Evolutionary conservation across 2,797 vertebrate species (phyloP).

Genomic region (Lithobates sylvaticus): DNA sequence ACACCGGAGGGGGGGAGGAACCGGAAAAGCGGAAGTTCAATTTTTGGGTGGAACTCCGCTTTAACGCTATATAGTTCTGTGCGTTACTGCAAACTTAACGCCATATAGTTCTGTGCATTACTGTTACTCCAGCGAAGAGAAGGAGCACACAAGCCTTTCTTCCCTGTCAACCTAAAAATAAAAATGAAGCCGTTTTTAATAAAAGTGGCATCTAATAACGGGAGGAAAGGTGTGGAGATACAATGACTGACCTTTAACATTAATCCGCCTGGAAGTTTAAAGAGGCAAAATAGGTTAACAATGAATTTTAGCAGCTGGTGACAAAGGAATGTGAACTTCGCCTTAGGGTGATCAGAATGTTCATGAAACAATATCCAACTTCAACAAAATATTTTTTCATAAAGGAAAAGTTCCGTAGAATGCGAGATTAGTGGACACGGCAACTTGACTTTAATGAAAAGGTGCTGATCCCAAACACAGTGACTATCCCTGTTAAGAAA

Average conservation of each 20-base stretch:
- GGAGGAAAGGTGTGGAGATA: background rate
- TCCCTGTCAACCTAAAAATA: slow-evolving; percentile 22
- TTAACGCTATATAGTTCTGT: too few species aligned
- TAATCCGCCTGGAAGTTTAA: slow-evolving; percentile 1
- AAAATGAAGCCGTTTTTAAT: slow-evolving; percentile 20
- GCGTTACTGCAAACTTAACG: too few species aligned
- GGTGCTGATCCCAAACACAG: slow-evolving; percentile 58
- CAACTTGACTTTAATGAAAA: slow-evolving; percentile 63
- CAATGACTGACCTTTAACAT: slow-evolving; percentile 11
- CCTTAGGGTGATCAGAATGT: slow-evolving; percentile 56
- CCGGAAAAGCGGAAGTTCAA: too few species aligned
- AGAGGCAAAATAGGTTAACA: slow-evolving; percentile 39
- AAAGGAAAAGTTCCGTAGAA: slow-evolving; percentile 50
- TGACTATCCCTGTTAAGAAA: slow-evolving; percentile 57
- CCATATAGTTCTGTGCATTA: too few species aligned
- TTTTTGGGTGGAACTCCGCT: too few species aligned
- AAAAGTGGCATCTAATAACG: slow-evolving; percentile 14
- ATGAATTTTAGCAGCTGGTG: slow-evolving; percentile 49
- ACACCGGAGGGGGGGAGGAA: too few species aligned
- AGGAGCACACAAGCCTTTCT: background rate
- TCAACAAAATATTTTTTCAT: slow-evolving; percentile 57
- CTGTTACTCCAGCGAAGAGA: background rate
- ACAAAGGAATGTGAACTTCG: slow-evolving; percentile 56
- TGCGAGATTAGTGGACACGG: slow-evolving; percentile 62
- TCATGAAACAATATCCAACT: slow-evolving; percentile 61